Percentiles rank a stretch among this genome's conserved stretches.
phyloP scores from a whole-genome alignment of 2,888 invertebrate genomes.

The Eristalinus sepulchralis region DNA sequence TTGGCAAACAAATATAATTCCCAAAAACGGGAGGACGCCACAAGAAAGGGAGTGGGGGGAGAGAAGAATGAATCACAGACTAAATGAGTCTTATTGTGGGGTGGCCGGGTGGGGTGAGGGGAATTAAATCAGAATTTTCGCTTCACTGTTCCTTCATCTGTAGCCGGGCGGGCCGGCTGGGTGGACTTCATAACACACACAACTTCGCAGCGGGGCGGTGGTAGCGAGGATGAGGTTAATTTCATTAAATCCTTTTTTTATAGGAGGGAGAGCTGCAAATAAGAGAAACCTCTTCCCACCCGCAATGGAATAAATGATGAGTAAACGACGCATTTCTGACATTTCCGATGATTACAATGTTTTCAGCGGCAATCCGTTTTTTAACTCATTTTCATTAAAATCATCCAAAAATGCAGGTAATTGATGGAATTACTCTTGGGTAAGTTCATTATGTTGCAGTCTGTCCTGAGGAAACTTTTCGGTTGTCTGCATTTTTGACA shows the following conservation, averaged over 20 bases:
- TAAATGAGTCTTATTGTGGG: conserved; percentile 22
- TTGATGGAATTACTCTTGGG: conserved; percentile 64
- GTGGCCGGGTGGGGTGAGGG: background rate
- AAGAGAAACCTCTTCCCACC: conserved; percentile 50
- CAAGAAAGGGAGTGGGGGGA: background rate
- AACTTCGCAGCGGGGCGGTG: background rate
- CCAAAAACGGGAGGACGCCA: background rate
- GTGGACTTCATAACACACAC: conserved; percentile 56
- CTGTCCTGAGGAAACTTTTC: conserved; percentile 33
- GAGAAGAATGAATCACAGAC: conserved; percentile 39
- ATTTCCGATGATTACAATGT: conserved; percentile 70
- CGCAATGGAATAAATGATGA: conserved; percentile 70
- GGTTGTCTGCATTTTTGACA: conserved; percentile 57
- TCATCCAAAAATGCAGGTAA: conserved; percentile 60
- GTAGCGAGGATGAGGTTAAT: conserved; percentile 21
- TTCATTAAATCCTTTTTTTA: conserved; percentile 65
- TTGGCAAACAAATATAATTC: conserved; percentile 36
- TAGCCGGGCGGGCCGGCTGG: background rate
- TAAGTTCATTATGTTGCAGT: conserved; percentile 59
- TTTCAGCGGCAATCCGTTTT: conserved; percentile 41
- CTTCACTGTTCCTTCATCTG: conserved; percentile 35
- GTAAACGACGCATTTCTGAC: conserved; percentile 68
- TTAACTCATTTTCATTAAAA: conserved; percentile 28
- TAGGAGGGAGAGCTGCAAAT: conserved; percentile 29
- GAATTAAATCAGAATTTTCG: conserved; percentile 58